Conservation (phyloP, 2,113 vertebrate species). For the Nicator chloris region DNA sequence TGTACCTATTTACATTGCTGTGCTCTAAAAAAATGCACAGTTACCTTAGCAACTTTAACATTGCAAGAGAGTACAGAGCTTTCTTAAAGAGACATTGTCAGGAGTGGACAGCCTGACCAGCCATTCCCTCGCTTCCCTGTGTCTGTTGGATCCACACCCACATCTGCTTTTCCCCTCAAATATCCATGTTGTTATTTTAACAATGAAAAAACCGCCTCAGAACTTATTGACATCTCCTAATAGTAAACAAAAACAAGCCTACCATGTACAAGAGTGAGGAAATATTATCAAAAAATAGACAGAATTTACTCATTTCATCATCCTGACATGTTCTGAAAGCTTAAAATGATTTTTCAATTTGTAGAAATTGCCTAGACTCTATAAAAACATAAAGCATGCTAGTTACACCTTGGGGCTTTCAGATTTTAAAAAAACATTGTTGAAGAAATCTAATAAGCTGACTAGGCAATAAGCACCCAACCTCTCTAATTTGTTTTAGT, state of each 20-base stretch:
- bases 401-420: conserved; percentile 48
- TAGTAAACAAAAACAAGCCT: conserved; percentile 9
- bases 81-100: conserved; percentile 52
- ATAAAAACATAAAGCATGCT: conserved; percentile 35
- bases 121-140: rapidly evolving
- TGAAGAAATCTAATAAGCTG: conserved; percentile 32
- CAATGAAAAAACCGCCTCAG: neutral
- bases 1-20: conserved; percentile 68
- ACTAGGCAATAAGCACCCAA: conserved; percentile 22
- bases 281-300: neutral
- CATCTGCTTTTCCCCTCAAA: rapidly evolving
- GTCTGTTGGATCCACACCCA: neutral
- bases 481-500: neutral
- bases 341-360: conserved; percentile 53
- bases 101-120: conserved; percentile 8
- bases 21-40: conserved; percentile 64
- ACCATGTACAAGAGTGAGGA: neutral
- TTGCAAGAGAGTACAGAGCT: conserved; percentile 12
- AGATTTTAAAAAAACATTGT: neutral
- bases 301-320: conserved; percentile 43
- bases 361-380: conserved; percentile 32
- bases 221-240: neutral
- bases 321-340: conserved; percentile 18
- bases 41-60: conserved; percentile 71
- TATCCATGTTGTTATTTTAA: neutral